phyloP scores from a whole-genome alignment of 1,140 invertebrate genomes.

The Meloidogyne chitwoodi region DNA sequence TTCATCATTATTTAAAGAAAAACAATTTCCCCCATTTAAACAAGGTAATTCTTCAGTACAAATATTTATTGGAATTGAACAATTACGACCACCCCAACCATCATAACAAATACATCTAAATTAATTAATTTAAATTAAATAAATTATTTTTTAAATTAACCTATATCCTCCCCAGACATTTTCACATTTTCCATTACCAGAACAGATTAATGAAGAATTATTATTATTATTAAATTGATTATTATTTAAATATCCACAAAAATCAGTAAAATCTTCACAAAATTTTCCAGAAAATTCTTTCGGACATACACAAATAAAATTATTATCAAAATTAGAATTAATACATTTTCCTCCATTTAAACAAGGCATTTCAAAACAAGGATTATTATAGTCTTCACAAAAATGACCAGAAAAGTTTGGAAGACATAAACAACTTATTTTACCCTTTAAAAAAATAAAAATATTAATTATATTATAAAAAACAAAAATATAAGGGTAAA shows the following conservation, averaged over 20 bases:
- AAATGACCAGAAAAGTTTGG: constrained; percentile 29
- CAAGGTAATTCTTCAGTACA: constrained; percentile 47
- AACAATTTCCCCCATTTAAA: constrained; percentile 46
- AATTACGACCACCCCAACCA: constrained; percentile 43
- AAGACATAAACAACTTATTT: constrained; percentile 28
- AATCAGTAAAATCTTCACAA: constrained; percentile 30
- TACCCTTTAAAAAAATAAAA: constrained; percentile 19
- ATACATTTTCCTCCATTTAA: constrained; percentile 40
- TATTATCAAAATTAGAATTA: not conserved
- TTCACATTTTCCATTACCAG: constrained; percentile 22
- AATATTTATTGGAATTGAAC: constrained; percentile 37
- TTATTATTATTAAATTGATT: not conserved
- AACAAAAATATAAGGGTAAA: too few relatives aligned
- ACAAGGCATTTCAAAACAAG: constrained; percentile 28
- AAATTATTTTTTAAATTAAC: not conserved
- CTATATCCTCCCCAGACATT: constrained; percentile 33
- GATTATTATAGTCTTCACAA: constrained; percentile 32
- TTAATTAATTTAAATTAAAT: not conserved
- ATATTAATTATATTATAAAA: too few relatives aligned
- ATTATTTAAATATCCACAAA: not conserved
- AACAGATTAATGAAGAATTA: constrained; percentile 9
- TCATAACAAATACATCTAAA: constrained; percentile 35
- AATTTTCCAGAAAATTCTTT: constrained; percentile 16
- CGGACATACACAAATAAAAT: constrained; percentile 31
- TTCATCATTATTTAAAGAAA: not conserved